Conservation (phyloP, 2,888 invertebrate genomes). For the Plagodis dolabraria region DNA sequence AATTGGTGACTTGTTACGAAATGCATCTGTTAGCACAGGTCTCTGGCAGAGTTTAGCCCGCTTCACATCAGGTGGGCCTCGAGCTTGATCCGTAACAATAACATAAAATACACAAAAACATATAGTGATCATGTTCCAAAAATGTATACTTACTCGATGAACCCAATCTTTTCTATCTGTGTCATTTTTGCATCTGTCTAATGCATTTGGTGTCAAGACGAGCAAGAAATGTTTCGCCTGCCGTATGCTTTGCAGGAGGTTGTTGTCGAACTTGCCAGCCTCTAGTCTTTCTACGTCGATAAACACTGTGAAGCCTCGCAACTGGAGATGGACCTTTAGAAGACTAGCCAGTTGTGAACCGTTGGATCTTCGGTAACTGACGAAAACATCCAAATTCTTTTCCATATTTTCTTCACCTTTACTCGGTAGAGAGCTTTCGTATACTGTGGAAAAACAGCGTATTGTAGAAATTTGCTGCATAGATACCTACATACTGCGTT, state of each 20-base stretch:
- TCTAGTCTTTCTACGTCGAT: constrained; percentile 99
- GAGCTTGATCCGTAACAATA: too few relatives aligned
- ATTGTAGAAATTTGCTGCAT: neutral
- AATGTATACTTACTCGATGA: constrained; percentile 91
- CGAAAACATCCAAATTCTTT: constrained; percentile 98
- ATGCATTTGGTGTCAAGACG: constrained; percentile 96
- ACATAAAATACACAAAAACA: too few relatives aligned
- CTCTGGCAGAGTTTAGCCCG: too few relatives aligned
- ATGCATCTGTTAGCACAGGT: too few relatives aligned
- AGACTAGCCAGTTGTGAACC: constrained; percentile 98
- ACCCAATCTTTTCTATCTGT: constrained; percentile 99
- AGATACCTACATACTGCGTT: constrained; percentile 12
- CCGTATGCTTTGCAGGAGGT: constrained; percentile 97
- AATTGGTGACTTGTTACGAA: too few relatives aligned
- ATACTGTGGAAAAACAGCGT: constrained; percentile 60
- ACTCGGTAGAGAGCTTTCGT: constrained; percentile 87
- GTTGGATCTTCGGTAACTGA: constrained; percentile 98
- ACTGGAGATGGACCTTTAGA: constrained; percentile 97
- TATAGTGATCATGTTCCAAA: too few relatives aligned
- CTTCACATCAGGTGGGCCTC: too few relatives aligned
- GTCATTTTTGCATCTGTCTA: constrained; percentile 97
- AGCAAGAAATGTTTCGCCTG: constrained; percentile 98
- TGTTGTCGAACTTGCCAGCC: constrained; percentile 99
- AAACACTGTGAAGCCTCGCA: constrained; percentile 98
- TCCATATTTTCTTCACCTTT: constrained; percentile 91